phyloP scores from a whole-genome alignment of 2,797 vertebrate species.

The Distichodus sexfasciatus region DNA sequence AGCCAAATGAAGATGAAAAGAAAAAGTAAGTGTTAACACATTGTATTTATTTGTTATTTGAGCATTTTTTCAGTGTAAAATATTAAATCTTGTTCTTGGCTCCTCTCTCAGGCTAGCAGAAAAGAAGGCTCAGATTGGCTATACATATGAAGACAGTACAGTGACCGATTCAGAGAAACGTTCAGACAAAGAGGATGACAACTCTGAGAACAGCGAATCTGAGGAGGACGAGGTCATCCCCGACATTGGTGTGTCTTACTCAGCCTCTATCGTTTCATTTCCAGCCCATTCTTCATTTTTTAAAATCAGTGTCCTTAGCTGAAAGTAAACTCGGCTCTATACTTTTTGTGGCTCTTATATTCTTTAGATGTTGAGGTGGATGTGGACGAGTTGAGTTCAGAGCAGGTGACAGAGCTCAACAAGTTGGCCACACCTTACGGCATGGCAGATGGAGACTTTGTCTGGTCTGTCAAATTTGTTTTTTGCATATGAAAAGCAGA shows the following conservation, averaged over 20 bases:
- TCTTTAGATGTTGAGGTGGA: conserved; percentile 94
- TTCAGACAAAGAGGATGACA: conserved; percentile 84
- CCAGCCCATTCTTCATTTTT: neutral
- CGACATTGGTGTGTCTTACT: conserved; percentile 83
- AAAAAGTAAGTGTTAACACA: conserved; percentile 97
- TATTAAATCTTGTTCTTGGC: too few relatives aligned
- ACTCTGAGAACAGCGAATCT: conserved; percentile 89
- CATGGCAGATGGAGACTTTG: conserved; percentile 94
- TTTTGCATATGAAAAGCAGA: neutral
- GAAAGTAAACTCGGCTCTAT: neutral
- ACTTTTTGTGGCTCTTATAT: neutral
- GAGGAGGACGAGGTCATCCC: conserved; percentile 95
- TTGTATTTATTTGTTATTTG: too few relatives aligned
- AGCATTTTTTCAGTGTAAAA: too few relatives aligned
- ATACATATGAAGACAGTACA: conserved; percentile 95
- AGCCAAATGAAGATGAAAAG: conserved; percentile 94
- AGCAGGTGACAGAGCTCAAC: conserved; percentile 90
- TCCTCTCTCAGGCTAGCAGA: conserved; percentile 79
- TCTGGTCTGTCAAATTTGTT: conserved; percentile 55
- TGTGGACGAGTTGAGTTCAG: conserved; percentile 89
- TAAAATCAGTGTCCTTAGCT: neutral
- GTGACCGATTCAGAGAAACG: conserved; percentile 81
- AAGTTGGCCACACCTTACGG: conserved; percentile 93
- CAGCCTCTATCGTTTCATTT: neutral
- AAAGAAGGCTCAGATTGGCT: conserved; percentile 93